These are phyloP conservation scores for Athalia cordata DNA, from an alignment of 2,888 invertebrate species.

Conservation along the genomic window DNA sequence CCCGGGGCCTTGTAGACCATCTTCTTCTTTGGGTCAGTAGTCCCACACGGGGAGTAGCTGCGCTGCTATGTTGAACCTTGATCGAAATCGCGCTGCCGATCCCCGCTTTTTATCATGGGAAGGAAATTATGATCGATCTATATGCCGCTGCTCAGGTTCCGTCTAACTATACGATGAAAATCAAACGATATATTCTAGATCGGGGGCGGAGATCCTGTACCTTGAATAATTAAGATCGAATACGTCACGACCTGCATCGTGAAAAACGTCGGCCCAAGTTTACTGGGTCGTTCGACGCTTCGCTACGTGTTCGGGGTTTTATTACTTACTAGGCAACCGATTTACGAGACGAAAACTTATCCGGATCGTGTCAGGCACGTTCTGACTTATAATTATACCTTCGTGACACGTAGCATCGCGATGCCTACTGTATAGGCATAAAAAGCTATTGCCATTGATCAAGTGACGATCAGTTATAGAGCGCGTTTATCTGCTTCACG, in stretches of 20 bases:
- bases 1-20: slow-evolving; percentile 21
- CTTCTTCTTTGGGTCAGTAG: slow-evolving; percentile 31
- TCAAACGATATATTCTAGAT: background rate
- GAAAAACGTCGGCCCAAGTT: background rate
- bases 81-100: background rate
- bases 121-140: background rate
- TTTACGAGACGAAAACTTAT: slow-evolving; percentile 45
- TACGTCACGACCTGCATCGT: slow-evolving; percentile 11
- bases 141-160: no score
- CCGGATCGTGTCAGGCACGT: slow-evolving; percentile 54
- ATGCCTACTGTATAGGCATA: background rate
- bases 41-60: background rate
- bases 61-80: background rate
- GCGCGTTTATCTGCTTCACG: background rate
- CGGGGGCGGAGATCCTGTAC: background rate
- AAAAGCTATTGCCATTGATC: slow-evolving; percentile 44
- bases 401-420: slow-evolving; percentile 46
- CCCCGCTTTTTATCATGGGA: background rate
- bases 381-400: slow-evolving; percentile 49
- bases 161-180: background rate
- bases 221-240: background rate
- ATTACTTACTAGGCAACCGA: background rate
- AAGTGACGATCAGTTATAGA: slow-evolving; percentile 10
- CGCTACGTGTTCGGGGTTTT: slow-evolving; percentile 28
- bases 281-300: slow-evolving; percentile 28